Evolutionary conservation across 2,888 invertebrate genomes (phyloP).

Genomic region (Diaperis boleti): DNA sequence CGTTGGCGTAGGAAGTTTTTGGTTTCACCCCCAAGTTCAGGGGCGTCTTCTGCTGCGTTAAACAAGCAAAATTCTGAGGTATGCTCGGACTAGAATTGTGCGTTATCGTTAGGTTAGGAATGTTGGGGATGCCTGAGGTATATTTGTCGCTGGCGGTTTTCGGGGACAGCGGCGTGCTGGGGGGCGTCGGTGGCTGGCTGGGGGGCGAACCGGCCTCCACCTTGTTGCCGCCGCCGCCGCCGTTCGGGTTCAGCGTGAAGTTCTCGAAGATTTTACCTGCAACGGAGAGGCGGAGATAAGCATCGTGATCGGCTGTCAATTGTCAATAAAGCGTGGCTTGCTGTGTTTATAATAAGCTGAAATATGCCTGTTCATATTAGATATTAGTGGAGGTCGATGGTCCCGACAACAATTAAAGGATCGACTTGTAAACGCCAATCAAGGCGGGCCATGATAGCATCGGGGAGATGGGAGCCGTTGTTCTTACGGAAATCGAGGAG

Average conservation of each 20-base stretch:
- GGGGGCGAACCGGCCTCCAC: slow-evolving; percentile 55
- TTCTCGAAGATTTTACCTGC: slow-evolving; percentile 68
- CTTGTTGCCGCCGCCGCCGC: slow-evolving; percentile 4
- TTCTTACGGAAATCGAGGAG: too few species aligned
- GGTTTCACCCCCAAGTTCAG: slow-evolving; percentile 54
- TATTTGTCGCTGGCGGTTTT: slow-evolving; percentile 51
- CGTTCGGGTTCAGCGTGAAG: slow-evolving; percentile 59
- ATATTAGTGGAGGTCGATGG: slow-evolving; percentile 39
- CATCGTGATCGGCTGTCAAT: slow-evolving; percentile 35
- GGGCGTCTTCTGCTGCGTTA: slow-evolving; percentile 54
- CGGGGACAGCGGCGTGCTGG: slow-evolving; percentile 67
- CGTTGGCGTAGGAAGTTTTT: slow-evolving; percentile 50
- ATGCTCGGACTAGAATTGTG: slow-evolving; percentile 61
- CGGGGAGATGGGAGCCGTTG: too few species aligned
- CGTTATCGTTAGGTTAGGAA: slow-evolving; percentile 57
- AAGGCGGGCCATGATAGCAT: slow-evolving; percentile 3
- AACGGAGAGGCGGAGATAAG: slow-evolving; percentile 16
- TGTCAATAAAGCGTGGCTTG: slow-evolving; percentile 41
- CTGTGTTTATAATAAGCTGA: slow-evolving; percentile 42
- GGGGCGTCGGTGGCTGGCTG: slow-evolving; percentile 68
- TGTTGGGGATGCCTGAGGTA: slow-evolving; percentile 45
- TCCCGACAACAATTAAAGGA: slow-evolving; percentile 41
- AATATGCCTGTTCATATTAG: slow-evolving; percentile 43
- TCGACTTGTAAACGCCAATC: slow-evolving; percentile 42
- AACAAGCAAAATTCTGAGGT: slow-evolving; percentile 56